Base-by-base conservation (phyloP, 2,797 vertebrate genomes). In the Uromys caudimaculatus region DNA sequence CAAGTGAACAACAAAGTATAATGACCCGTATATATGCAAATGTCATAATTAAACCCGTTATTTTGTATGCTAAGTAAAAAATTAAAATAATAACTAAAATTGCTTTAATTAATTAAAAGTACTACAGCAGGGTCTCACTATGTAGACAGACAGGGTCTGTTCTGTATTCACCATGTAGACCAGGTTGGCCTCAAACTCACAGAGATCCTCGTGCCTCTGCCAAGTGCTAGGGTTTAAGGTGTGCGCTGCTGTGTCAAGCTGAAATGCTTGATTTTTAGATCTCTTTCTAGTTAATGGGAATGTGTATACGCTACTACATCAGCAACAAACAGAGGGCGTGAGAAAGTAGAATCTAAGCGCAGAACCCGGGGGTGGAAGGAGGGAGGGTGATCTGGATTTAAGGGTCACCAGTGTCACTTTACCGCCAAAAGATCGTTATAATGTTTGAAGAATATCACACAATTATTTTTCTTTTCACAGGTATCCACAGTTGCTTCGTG, bases 401-500 rank as follows among this genome's bases (percentile, higher is more conserved):
- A 16, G 29, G 32, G n/a, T 88, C 17, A 38, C 32, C 69, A 38
- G 54, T 82, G 54, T 87, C 23, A 56, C 14, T 47, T 62, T 77
- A 21, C 81, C 44, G 44, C n/a, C 32, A 23, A 58, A 82, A 86
- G 32, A 44, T 16, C 16, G 69, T 75, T 82, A 38, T 69, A 12
- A 54, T 75, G 14, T 88, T 95, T 97, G 52, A 91, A 69, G 75
- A 64, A 92, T 41, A 75, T 77, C n/a, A 89, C 62, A 24, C 24
- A 69, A 35, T 83, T 95, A 89, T 95, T 93, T 69, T 95, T 95
- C 69, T 95, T 95, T 92, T 89, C 60, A 82, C 95, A 98, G 98
- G 89, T 89, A 71, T 5, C 60, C 38, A 24, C n/a, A 44, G 24
- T 38, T 92, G 67, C 95, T 92, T 97, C 38, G 62, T 81, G 83